phyloP scores from a whole-genome alignment of 2,888 invertebrate species.

The Pandemis cinnamomeana region DNA sequence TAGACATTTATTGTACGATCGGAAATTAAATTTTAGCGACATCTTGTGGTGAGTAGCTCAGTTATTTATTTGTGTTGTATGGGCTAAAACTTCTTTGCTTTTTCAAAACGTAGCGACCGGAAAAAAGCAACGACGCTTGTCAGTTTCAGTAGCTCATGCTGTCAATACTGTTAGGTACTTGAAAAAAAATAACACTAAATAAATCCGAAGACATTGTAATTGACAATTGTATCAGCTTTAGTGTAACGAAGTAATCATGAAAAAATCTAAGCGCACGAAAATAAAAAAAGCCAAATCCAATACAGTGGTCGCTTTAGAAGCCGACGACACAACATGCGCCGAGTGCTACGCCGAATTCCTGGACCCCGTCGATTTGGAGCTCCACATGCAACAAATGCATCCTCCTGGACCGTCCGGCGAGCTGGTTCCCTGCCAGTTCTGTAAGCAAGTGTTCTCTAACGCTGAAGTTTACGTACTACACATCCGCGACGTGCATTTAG shows the following conservation, averaged over 20 bases:
- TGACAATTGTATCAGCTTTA: not conserved
- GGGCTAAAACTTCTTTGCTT: not conserved
- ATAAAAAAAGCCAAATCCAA: not conserved
- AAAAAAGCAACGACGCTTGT: not conserved
- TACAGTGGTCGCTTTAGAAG: slow-evolving; percentile 16
- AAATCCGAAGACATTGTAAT: not conserved
- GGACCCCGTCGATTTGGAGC: slow-evolving; percentile 63
- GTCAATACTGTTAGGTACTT: no score
- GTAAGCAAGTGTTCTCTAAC: slow-evolving; percentile 51
- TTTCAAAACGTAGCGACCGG: not conserved
- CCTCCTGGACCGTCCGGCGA: slow-evolving; percentile 17
- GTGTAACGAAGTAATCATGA: slow-evolving; percentile 14
- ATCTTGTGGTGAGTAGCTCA: slow-evolving; percentile 19
- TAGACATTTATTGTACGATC: not conserved
- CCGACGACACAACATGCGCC: slow-evolving; percentile 60
- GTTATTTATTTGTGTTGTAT: not conserved
- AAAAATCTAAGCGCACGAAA: not conserved
- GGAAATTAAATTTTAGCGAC: not conserved
- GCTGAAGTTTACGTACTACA: slow-evolving; percentile 60
- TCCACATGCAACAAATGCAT: slow-evolving; percentile 67
- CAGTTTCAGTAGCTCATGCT: no score
- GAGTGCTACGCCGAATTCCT: slow-evolving; percentile 70
- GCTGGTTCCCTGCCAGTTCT: slow-evolving; percentile 58
- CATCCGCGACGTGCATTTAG: slow-evolving; percentile 60
- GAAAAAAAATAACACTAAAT: no score